Evolutionary conservation across 1,140 invertebrate genomes (phyloP).

Genomic region (Diuraphis noxia): DNA sequence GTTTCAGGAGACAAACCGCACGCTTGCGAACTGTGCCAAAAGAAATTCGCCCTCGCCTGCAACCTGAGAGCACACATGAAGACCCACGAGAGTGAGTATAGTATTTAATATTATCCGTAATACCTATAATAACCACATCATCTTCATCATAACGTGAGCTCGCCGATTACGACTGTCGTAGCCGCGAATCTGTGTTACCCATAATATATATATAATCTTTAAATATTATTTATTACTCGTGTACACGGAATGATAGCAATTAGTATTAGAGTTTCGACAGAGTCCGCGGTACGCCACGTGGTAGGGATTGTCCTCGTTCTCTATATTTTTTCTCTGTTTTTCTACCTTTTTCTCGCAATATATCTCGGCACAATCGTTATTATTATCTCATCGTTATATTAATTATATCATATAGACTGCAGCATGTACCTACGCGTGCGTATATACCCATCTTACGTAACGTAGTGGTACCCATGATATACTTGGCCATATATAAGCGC

Average conservation of each 20-base stretch:
- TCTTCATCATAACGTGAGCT: not conserved
- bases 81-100: constrained; percentile 67
- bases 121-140: not conserved
- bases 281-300: not conserved
- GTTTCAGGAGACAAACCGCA: constrained; percentile 75
- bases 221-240: not conserved
- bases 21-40: constrained; percentile 72
- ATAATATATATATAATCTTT: not conserved
- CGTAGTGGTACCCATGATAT: not conserved
- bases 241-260: not conserved
- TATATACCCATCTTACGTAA: not conserved
- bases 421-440: too few species aligned
- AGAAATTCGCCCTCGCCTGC: constrained; percentile 75
- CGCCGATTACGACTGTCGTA: not conserved
- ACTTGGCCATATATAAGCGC: not conserved
- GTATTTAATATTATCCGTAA: too few species aligned
- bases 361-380: not conserved
- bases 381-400: too few species aligned
- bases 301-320: not conserved
- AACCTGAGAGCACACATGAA: constrained; percentile 76
- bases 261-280: not conserved
- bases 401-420: not conserved
- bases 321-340: not conserved
- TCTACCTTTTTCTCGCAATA: not conserved
- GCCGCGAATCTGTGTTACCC: not conserved